These are phyloP conservation scores for Gadus macrocephalus DNA, from an alignment of 2,113 vertebrate genomes.

Conservation along the genomic window DNA sequence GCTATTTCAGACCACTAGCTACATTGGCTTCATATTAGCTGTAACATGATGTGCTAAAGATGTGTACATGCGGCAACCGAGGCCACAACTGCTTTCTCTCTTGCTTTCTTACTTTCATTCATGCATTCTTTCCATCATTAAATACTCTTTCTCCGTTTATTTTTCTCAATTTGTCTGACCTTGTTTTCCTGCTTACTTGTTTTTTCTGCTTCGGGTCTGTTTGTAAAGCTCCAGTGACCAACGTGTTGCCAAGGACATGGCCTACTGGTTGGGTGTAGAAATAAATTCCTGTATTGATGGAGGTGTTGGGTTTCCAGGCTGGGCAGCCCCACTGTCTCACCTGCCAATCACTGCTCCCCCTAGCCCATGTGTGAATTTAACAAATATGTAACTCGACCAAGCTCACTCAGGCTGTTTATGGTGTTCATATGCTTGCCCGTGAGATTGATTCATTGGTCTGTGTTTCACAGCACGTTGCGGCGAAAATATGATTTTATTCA, in stretches of 20 bases:
- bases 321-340: background rate
- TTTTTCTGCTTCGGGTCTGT: background rate
- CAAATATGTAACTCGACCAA: too few relatives aligned
- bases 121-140: background rate
- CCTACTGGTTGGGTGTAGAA: constrained; percentile 25
- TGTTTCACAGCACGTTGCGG: too few relatives aligned
- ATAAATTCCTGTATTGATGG: constrained; percentile 32
- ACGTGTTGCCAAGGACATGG: background rate
- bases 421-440: too few relatives aligned
- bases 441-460: too few relatives aligned
- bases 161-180: too few relatives aligned
- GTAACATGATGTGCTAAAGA: background rate
- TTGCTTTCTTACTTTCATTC: too few relatives aligned
- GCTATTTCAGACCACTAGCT: background rate
- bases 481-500: too few relatives aligned
- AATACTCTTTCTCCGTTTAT: too few relatives aligned
- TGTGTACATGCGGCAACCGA: constrained; percentile 6
- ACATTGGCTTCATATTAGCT: background rate
- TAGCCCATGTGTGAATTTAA: background rate
- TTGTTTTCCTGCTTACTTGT: background rate
- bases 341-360: too few relatives aligned
- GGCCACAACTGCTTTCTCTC: background rate
- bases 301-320: constrained; percentile 30
- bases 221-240: background rate
- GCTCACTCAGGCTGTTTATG: too few relatives aligned